These are phyloP conservation scores for Tryphoninae sp. DNA, from an alignment of 2,888 invertebrate genomes.

Conservation along the genomic window DNA sequence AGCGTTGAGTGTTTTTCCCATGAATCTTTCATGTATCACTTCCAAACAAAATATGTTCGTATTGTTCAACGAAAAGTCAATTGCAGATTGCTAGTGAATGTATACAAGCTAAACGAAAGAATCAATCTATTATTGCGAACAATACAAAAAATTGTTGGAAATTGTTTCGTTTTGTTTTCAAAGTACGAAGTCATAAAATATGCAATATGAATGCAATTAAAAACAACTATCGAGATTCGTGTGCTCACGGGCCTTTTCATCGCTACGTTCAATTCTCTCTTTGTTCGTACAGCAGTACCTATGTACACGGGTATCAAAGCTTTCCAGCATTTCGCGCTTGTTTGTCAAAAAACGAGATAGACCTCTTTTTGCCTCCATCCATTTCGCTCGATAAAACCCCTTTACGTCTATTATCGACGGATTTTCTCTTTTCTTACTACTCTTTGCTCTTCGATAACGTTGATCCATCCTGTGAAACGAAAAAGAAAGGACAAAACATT, in stretches of 20 bases:
- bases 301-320: constrained; percentile 1
- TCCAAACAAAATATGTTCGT: no score
- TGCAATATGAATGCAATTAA: not conserved
- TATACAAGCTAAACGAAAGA: not conserved
- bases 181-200: not conserved
- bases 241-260: not conserved
- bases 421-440: not conserved
- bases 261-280: not conserved
- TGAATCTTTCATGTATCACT: no score
- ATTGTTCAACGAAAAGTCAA: no score
- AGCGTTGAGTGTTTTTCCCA: no score
- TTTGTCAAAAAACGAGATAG: not conserved
- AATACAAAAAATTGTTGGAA: not conserved
- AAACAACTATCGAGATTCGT: not conserved
- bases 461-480: not conserved
- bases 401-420: constrained; percentile 11
- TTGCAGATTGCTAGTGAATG: not conserved
- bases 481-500: not conserved
- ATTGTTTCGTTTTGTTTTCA: not conserved
- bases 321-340: constrained; percentile 5
- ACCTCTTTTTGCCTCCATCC: not conserved
- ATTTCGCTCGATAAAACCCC: constrained; percentile 3
- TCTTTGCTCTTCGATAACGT: not conserved
- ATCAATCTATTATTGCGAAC: not conserved
- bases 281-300: not conserved